phyloP scores from a whole-genome alignment of 2,113 vertebrate species.

The Crotalus viridis region DNA sequence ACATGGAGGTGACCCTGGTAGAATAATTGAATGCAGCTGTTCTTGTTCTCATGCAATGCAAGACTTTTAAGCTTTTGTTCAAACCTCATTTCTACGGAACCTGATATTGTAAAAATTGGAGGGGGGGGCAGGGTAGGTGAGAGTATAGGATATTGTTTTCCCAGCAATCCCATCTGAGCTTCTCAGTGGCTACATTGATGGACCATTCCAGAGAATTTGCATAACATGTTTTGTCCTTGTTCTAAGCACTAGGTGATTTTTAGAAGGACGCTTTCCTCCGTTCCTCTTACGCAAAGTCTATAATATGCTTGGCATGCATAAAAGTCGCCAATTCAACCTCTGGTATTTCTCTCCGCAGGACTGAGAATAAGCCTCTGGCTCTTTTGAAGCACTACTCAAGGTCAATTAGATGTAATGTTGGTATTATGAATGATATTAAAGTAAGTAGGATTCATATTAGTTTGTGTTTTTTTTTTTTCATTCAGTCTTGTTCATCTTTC shows the following conservation, averaged over 20 bases:
- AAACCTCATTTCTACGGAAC: neutral
- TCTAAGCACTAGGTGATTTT: neutral
- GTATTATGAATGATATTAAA: neutral
- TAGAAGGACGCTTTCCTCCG: neutral
- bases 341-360: no score
- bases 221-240: neutral
- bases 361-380: neutral
- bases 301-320: neutral
- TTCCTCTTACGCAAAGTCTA: neutral
- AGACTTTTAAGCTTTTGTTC: neutral
- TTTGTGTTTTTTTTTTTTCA: neutral
- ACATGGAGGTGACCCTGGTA: neutral
- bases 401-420: neutral
- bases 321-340: neutral
- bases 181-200: neutral
- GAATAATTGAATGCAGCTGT: conserved; percentile 36
- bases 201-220: neutral
- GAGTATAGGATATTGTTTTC: no score
- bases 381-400: neutral
- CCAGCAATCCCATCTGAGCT: neutral
- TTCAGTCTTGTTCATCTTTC: neutral
- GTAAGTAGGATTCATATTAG: neutral
- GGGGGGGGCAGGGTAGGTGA: neutral
- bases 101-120: neutral
- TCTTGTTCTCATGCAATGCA: neutral